Evolutionary conservation across 2,888 invertebrate genomes (phyloP), one percentile per base, ranked within the genome.

Genomic region (Leptopilina syphax): DNA sequence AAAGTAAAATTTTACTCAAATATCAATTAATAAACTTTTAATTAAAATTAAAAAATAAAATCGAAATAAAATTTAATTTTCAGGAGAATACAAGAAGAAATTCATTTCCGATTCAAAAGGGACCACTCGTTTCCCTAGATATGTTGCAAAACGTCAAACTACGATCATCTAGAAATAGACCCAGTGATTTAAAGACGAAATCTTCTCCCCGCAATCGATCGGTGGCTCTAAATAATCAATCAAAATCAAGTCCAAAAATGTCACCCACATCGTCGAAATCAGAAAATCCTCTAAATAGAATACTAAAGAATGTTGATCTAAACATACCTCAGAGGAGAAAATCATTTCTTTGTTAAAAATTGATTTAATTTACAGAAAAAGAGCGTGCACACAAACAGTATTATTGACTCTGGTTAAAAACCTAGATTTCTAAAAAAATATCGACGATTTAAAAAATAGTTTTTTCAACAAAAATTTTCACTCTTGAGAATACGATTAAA

Each of bases 131-230:
- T 66, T 91, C 92, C 0, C 57, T 90, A 73, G 92, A 92, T 57
- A 91, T 91, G 91, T 78, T 92, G 41, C 87, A 89, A 0, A 91
- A 88, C 66, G 91, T 92, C 0, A 92, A 92, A 83, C 82, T 92
- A 9, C 90, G 89, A 79, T 89, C 91, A 54, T 86, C 88, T 60
- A 87, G 88, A 78, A 88, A 88, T 65, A 87, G 85, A 85, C 57
- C 85, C 10, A 77, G 24, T 44, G 87, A 89, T 54, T 85, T 84
- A 24, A 83, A 80, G 57, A 34, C 82, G 27, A 87, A 81, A 27
- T 87, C 86, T 83, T 90, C 90, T 18, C 90, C 90, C 3, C 85
- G 87, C 54, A 76, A 18, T 44, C 85, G 89, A 4, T 82, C 88
- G 9, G 77, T 76, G 24, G 13, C 34, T n/a, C 47, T 86, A 18